Base-by-base conservation (phyloP, 2,797 vertebrate species). In the Pseudocheirus occidentalis region DNA sequence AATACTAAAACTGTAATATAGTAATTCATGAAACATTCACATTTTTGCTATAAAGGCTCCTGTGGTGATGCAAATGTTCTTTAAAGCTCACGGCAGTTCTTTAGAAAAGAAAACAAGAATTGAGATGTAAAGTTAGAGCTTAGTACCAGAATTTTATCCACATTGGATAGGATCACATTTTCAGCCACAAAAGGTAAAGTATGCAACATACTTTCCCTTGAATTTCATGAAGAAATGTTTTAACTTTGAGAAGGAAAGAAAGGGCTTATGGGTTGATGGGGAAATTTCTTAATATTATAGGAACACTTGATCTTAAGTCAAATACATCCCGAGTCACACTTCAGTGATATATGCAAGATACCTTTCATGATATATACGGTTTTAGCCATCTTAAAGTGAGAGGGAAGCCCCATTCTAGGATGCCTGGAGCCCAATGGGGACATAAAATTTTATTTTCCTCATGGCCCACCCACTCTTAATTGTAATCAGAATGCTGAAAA, bases 131-230 rank as follows among this genome's bases (percentile, higher is more conserved):
- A 94, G 55, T 94, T 46, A 93, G 50, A 66, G 94, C 58, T 94
- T 95, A 13, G 56, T 95, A 94, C 24, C 7, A 54, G 52, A 59
- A 59, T 0, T 6, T 92, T 91, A 87, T 4, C 91, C 93, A 93
- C 6, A 1, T 0, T 0, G 96, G 58, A 10, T 1, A 90, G 87
- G 0, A 1, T 92, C 29, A 53, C 54, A 52, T 46, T 93, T 95
- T 87, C 96, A 81, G 94, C 93, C 93, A 95, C 50, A 57, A 93
- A 93, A 27, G 95, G 91, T 2, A 96, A 96, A 94, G 96, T 91
- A 0, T 10, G 27, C 52, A 6, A 40, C 0, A 4, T 91, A 53
- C 21, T 31, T 92, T 94, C 94, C 0, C 1, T 94, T 81, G 11
- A 5, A 10, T 55, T 40, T 0, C 2, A 90, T 94, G 92, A 96